A percentile compares a stretch with the other conserved stretches of the same genome.
Evolutionary conservation across 2,888 invertebrate genomes (phyloP).

Genomic region (Heteropelma amictum): DNA sequence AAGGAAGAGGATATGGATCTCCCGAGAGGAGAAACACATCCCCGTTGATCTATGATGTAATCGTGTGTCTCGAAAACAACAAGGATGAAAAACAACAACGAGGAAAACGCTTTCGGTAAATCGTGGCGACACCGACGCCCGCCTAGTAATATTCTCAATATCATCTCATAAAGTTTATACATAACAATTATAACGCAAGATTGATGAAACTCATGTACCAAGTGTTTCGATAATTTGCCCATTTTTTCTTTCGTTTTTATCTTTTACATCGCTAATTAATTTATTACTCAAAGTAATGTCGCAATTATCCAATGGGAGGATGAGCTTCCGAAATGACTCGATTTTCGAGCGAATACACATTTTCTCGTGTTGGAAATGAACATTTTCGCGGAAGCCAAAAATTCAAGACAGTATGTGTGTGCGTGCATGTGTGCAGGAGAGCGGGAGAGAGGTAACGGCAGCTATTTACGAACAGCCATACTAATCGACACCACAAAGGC

Average conservation of each 20-base stretch:
- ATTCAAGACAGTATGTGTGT: not conserved
- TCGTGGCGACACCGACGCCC: conserved; percentile 40
- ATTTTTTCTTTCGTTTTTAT: too few relatives aligned
- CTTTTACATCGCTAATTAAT: conserved; percentile 69
- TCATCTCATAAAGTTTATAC: conserved; percentile 75
- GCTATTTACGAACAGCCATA: conserved; percentile 63
- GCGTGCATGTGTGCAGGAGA: conserved; percentile 27
- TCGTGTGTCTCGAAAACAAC: too few relatives aligned
- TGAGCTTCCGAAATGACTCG: conserved; percentile 59
- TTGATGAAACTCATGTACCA: conserved; percentile 68
- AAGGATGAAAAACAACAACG: too few relatives aligned
- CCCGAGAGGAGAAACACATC: too few relatives aligned
- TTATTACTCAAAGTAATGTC: conserved; percentile 68
- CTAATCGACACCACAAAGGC: conserved; percentile 68
- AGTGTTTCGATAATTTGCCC: conserved; percentile 73
- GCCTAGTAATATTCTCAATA: conserved; percentile 63
- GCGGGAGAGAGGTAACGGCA: conserved; percentile 60
- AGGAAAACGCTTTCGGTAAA: conserved; percentile 46
- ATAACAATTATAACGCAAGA: conserved; percentile 56
- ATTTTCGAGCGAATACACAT: too few relatives aligned
- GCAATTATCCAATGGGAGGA: conserved; percentile 61
- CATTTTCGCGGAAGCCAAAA: not conserved
- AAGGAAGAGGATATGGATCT: too few relatives aligned
- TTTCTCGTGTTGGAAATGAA: too few relatives aligned
- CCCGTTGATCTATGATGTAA: too few relatives aligned